phyloP scores from a whole-genome alignment of 2,797 vertebrate species.

The Danio jaintianensis region DNA sequence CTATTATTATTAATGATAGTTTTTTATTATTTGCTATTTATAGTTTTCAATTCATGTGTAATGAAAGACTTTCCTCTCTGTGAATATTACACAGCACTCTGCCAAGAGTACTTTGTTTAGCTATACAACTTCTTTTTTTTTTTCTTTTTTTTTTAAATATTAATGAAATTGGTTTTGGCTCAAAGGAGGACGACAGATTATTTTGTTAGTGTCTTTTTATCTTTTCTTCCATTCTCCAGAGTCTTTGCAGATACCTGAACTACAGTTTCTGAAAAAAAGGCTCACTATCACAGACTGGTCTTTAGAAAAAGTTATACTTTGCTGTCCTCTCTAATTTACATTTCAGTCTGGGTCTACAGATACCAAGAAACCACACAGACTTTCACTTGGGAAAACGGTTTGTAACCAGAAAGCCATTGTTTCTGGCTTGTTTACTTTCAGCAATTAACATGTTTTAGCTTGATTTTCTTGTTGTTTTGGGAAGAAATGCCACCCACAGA shows the following conservation, averaged over 20 bases:
- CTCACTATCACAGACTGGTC: constrained; percentile 21
- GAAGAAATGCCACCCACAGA: constrained; percentile 21
- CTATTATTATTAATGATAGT: too few relatives aligned
- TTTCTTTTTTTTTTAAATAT: constrained; percentile 12
- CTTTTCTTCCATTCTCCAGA: constrained; percentile 30
- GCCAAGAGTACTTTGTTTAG: constrained; percentile 12
- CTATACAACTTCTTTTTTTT: constrained; percentile 5
- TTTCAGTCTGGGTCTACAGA: neutral
- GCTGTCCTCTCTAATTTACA: constrained; percentile 4
- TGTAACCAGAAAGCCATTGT: constrained; percentile 23
- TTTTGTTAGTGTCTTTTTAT: constrained; percentile 45
- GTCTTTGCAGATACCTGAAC: constrained; percentile 15
- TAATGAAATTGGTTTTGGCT: constrained; percentile 41
- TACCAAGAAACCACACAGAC: neutral
- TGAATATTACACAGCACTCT: neutral
- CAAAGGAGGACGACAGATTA: constrained; percentile 15
- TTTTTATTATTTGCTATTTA: neutral
- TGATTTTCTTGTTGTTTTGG: constrained; percentile 8
- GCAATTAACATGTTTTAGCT: constrained; percentile 11
- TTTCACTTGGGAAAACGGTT: constrained; percentile 34
- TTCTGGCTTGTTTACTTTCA: constrained; percentile 16
- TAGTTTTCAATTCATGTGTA: neutral
- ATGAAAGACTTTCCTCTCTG: neutral
- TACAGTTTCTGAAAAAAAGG: neutral
- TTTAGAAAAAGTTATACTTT: neutral